A percentile compares a stretch with the other conserved stretches of the same genome.
Conservation (phyloP, 2,888 invertebrate species). For the Chaetoderma sp. region DNA sequence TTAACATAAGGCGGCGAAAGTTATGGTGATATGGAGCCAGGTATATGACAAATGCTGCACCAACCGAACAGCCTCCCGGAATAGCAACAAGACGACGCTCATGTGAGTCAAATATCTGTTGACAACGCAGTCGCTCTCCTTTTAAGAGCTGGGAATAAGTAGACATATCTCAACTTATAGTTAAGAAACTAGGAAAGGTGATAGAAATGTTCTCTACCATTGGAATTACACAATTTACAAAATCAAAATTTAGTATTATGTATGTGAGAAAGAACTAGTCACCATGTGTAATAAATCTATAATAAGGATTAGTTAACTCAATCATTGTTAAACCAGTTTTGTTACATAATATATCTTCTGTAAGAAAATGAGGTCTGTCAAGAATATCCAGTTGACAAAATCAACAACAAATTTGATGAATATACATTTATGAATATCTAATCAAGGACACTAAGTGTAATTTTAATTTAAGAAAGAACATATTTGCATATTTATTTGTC, state of each 20-base stretch:
- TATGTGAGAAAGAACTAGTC: too few species aligned
- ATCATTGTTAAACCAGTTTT: too few species aligned
- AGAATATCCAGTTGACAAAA: not conserved
- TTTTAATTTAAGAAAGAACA: too few species aligned
- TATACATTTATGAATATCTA: too few species aligned
- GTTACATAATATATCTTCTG: not conserved
- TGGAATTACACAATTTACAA: too few species aligned
- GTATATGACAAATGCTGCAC: constrained; percentile 64
- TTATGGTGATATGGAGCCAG: constrained; percentile 68
- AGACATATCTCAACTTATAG: not conserved
- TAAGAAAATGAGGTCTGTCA: not conserved
- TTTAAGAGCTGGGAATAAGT: constrained; percentile 39
- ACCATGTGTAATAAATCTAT: too few species aligned
- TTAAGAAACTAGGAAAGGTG: not conserved
- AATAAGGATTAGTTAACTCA: too few species aligned
- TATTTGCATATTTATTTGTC: too few species aligned
- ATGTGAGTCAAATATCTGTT: constrained; percentile 57
- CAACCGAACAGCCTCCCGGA: constrained; percentile 65
- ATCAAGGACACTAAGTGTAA: too few species aligned
- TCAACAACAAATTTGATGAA: too few species aligned
- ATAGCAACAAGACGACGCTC: constrained; percentile 56
- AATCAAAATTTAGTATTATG: too few species aligned
- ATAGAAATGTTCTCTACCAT: not conserved
- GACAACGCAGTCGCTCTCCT: constrained; percentile 51
- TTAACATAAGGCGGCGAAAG: constrained; percentile 66